phyloP scores from a whole-genome alignment of 2,888 invertebrate genomes.

The Tiliacea aurago region DNA sequence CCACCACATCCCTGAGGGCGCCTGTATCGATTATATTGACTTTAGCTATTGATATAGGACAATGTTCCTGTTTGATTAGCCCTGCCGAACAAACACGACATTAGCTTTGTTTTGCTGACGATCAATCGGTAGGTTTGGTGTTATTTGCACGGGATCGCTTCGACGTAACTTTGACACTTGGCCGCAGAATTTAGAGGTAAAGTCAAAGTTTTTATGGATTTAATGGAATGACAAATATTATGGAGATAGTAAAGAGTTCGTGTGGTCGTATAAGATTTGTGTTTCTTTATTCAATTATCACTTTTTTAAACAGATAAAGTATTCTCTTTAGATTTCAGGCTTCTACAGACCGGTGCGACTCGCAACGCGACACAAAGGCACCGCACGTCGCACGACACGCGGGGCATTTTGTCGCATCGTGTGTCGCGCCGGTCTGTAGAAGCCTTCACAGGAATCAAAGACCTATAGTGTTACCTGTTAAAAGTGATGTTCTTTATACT shows the following conservation, averaged over 20 bases:
- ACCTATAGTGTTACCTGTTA: too few relatives aligned
- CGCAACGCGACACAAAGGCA: too few relatives aligned
- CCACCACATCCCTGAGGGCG: conserved; percentile 44
- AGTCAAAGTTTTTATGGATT: conserved; percentile 78
- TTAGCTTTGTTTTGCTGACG: conserved; percentile 83
- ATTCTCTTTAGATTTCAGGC: too few relatives aligned
- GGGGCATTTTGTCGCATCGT: too few relatives aligned
- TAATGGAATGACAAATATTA: conserved; percentile 82
- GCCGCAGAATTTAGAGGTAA: conserved; percentile 83
- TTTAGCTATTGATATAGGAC: conserved; percentile 78
- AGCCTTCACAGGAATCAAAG: too few relatives aligned
- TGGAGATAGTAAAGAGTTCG: conserved; percentile 12
- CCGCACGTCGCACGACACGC: too few relatives aligned
- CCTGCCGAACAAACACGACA: conserved; percentile 74
- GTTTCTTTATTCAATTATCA: background rate
- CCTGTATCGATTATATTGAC: conserved; percentile 61
- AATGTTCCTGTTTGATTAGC: conserved; percentile 70
- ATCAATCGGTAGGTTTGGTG: conserved; percentile 83
- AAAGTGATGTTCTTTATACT: too few relatives aligned
- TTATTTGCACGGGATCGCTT: conserved; percentile 79
- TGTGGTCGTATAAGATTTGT: background rate
- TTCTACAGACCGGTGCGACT: too few relatives aligned
- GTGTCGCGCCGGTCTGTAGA: too few relatives aligned
- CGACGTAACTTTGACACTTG: conserved; percentile 78
- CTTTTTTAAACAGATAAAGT: background rate